Evolutionary conservation across 2,888 invertebrate genomes (phyloP).

Genomic region (Phaonia tiefii): DNA sequence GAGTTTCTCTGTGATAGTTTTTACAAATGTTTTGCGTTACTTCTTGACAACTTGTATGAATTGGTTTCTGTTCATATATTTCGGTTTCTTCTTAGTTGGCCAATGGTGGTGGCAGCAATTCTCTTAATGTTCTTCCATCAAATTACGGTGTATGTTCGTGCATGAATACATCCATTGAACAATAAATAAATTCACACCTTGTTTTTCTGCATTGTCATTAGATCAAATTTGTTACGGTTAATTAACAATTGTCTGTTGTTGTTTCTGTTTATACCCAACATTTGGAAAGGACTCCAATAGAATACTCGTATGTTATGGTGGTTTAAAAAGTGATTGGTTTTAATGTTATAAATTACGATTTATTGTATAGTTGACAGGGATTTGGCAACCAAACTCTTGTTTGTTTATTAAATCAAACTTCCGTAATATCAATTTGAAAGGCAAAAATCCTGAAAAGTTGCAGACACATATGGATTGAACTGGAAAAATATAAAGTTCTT

Average conservation of each 20-base stretch:
- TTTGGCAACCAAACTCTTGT: no score
- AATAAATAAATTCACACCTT: slow-evolving; percentile 64
- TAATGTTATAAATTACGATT: no score
- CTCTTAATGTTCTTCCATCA: slow-evolving; percentile 52
- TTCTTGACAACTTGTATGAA: slow-evolving; percentile 37
- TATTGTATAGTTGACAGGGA: no score
- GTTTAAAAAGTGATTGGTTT: no score
- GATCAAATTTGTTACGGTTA: slow-evolving; percentile 47
- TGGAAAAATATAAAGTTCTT: no score
- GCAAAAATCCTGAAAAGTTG: no score
- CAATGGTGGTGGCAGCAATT: slow-evolving; percentile 5
- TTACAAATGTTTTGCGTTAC: no score
- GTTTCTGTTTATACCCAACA: background rate
- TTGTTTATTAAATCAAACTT: no score
- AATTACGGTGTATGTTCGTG: slow-evolving; percentile 5
- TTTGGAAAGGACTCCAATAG: slow-evolving; percentile 3
- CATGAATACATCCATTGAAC: slow-evolving; percentile 43
- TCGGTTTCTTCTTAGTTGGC: slow-evolving; percentile 21
- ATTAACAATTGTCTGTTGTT: slow-evolving; percentile 42
- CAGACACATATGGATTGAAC: no score
- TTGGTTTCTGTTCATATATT: slow-evolving; percentile 23
- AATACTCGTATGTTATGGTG: background rate
- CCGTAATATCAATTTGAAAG: no score
- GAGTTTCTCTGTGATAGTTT: slow-evolving; percentile 2
- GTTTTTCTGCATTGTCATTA: slow-evolving; percentile 40